Evolutionary conservation across 2,888 invertebrate species (phyloP).

Genomic region (Halictus quadricinctus): DNA sequence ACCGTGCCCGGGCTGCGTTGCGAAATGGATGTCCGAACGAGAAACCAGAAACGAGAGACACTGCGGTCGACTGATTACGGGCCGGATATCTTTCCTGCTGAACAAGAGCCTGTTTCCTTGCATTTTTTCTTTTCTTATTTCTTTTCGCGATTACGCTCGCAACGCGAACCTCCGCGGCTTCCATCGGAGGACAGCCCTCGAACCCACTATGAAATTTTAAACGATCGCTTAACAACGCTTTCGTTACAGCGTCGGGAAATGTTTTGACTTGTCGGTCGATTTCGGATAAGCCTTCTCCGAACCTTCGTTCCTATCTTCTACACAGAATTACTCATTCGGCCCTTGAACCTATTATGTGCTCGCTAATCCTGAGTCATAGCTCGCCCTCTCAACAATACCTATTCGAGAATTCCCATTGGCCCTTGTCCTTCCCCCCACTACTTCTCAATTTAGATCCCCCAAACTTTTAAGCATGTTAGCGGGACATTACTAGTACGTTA

Average conservation of each 20-base stretch:
- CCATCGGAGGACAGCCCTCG: neutral
- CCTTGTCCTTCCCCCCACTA: neutral
- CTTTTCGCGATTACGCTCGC: neutral
- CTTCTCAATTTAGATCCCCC: neutral
- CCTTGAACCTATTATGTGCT: neutral
- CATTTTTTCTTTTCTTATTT: neutral
- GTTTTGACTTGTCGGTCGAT: neutral
- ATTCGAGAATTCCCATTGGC: neutral
- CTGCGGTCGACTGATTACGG: constrained; percentile 43
- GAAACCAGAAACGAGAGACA: constrained; percentile 52
- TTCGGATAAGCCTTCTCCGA: neutral
- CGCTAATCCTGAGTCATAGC: neutral
- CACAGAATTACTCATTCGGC: neutral
- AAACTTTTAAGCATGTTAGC: neutral
- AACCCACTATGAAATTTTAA: constrained; percentile 1
- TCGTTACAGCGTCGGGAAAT: neutral
- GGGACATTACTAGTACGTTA: neutral
- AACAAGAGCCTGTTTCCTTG: constrained; percentile 48
- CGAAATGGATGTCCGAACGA: constrained; percentile 51
- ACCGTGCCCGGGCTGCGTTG: constrained; percentile 31
- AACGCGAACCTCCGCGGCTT: neutral
- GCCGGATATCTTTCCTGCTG: constrained; percentile 54
- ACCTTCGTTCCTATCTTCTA: neutral
- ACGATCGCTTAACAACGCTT: neutral
- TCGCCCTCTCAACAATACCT: neutral